A percentile compares a stretch with the other conserved stretches of the same genome.
Conservation (phyloP, 2,888 invertebrate genomes). For the Camponotus fellah region DNA sequence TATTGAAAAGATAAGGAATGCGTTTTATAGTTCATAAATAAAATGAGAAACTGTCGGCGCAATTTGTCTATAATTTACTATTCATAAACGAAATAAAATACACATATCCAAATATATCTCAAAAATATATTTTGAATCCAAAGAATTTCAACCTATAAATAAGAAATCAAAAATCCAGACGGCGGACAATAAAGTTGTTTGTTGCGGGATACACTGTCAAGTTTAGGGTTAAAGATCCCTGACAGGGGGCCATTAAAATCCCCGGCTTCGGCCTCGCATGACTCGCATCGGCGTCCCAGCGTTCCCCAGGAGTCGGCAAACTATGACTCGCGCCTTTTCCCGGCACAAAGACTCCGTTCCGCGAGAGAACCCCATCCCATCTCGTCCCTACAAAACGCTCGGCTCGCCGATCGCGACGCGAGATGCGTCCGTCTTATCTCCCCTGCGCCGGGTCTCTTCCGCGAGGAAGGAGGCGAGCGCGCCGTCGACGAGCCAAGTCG, state of each 20-base stretch:
- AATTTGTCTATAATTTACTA: neutral
- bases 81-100: too few relatives aligned
- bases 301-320: slow-evolving; percentile 50
- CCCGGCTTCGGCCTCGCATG: slow-evolving; percentile 42
- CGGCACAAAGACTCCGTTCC: slow-evolving; percentile 34
- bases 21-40: neutral
- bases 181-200: slow-evolving; percentile 40
- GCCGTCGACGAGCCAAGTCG: slow-evolving; percentile 6
- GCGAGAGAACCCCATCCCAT: neutral
- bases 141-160: neutral
- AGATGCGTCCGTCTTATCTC: slow-evolving; percentile 52
- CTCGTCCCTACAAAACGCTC: slow-evolving; percentile 37
- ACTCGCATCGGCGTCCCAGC: slow-evolving; percentile 30
- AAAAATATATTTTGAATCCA: neutral
- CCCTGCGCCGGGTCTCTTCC: slow-evolving; percentile 27
- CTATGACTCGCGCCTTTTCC: slow-evolving; percentile 46
- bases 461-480: slow-evolving; percentile 64
- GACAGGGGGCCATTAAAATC: slow-evolving; percentile 47
- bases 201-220: slow-evolving; percentile 31
- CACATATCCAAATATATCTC: too few relatives aligned
- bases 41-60: neutral
- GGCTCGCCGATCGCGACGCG: slow-evolving; percentile 50
- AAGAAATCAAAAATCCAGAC: slow-evolving; percentile 21
- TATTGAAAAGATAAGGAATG: neutral
- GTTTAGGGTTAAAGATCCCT: slow-evolving; percentile 45